These are phyloP conservation scores for Lapara coniferarum DNA, from an alignment of 2,888 invertebrate species.

Conservation along the genomic window DNA sequence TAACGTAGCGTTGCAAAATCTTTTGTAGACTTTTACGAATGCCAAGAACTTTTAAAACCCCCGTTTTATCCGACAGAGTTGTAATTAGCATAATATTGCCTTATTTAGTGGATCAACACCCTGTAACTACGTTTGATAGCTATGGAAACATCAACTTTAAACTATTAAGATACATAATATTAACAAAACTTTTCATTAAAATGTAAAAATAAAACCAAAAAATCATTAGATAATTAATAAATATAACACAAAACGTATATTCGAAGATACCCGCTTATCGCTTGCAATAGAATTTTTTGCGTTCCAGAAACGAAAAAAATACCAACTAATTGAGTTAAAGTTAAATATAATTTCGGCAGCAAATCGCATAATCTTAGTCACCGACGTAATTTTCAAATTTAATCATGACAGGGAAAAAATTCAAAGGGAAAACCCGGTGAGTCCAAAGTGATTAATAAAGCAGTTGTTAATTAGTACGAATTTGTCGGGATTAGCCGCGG, in stretches of 20 bases:
- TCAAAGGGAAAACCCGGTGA: slow-evolving; percentile 39
- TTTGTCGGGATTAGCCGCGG: slow-evolving; percentile 56
- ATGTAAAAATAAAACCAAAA: no score
- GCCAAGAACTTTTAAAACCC: no score
- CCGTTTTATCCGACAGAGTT: no score
- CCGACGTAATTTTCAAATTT: slow-evolving; percentile 36
- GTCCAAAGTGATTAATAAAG: slow-evolving; percentile 68
- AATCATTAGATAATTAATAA: no score
- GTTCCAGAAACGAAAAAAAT: slow-evolving; percentile 5
- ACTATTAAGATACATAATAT: no score
- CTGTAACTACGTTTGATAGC: no score
- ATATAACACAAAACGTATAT: background rate
- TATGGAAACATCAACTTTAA: no score
- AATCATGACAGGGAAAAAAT: slow-evolving; percentile 36
- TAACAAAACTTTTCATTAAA: no score
- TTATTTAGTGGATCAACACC: no score
- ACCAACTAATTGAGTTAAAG: background rate
- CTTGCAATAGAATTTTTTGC: background rate
- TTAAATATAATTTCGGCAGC: slow-evolving; percentile 14
- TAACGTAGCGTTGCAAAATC: no score
- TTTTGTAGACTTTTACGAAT: no score
- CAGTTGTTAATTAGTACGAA: slow-evolving; percentile 70
- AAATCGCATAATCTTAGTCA: slow-evolving; percentile 24
- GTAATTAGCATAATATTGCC: no score
- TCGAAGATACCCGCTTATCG: background rate